Base-by-base conservation (phyloP, 1,140 invertebrate species). In the Procambarus clarkii region DNA sequence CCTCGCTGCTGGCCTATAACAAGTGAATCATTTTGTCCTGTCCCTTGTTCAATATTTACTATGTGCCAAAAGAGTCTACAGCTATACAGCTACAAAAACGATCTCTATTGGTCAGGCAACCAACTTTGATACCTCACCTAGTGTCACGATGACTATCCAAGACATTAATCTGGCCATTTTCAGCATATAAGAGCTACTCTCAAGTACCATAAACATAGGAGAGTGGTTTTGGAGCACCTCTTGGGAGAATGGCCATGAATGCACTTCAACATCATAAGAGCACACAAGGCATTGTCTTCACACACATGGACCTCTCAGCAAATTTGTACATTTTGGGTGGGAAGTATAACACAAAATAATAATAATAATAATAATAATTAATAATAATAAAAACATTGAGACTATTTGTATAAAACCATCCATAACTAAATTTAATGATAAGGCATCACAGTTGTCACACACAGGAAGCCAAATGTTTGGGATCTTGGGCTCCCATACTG, bases 311-410 rank as follows among this genome's bases (percentile, higher is more conserved):
- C 88, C 88, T 90, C 88, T 90, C 88, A 90, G 86, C 81, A 90
- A 90, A 90, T 90, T 90, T 90, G 88, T 90, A 90, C 88, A 83
- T 90, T 90, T 83, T 90, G 88, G 88, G 86, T 88, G 86, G 86
- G 86, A 88, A 88, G 60, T 81, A 88, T 81, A 88, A 88, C 76
- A 91, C 60, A 91, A 91, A 46, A 64, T 64, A 71, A 71, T 71
- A 84, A 84, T 86, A 86, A 86, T 64, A 13, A 64, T 64, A 64
- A 64, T 58, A 58, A 58, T 58, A 58, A 21, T 54, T 50, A 87
- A 77, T 58, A 76, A 78, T 76, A 87, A 78, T 83, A 84, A 89
- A 77, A 91, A 79, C 76, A 69, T 76, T 60, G 76, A 78, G 74
- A 91, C 82, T 91, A 91, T 85, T 79, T 91, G 81, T 84, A 91